These are phyloP conservation scores for Labeo calbasu DNA, from an alignment of 2,797 vertebrate genomes.

Conservation along the genomic window DNA sequence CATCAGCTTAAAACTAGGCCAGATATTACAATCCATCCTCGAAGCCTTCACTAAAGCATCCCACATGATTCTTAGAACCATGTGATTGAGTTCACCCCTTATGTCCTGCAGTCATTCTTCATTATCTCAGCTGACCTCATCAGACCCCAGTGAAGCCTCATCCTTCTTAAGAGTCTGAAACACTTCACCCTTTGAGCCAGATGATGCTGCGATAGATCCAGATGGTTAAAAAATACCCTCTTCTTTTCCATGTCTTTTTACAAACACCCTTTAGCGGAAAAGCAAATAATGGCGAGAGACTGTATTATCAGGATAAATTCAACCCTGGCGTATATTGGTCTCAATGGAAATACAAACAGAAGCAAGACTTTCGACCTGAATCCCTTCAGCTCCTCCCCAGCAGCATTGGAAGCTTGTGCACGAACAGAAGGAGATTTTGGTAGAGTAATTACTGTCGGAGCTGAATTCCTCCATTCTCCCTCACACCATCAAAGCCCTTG, in stretches of 20 bases:
- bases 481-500: slow-evolving; percentile 74
- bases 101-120: slow-evolving; percentile 8
- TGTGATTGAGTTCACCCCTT: slow-evolving; percentile 23
- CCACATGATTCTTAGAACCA: not conserved
- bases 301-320: slow-evolving; percentile 19
- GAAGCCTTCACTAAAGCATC: slow-evolving; percentile 14
- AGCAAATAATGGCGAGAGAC: not conserved
- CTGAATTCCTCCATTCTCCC: slow-evolving; percentile 68
- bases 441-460: slow-evolving; percentile 69
- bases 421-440: slow-evolving; percentile 19
- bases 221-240: not conserved
- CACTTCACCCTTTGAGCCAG: not conserved
- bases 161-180: slow-evolving; percentile 12
- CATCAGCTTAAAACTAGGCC: slow-evolving; percentile 10
- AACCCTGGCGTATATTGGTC: not conserved
- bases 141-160: not conserved
- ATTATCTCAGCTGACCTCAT: slow-evolving; percentile 17
- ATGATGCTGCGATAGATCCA: not conserved
- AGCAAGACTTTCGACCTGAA: slow-evolving; percentile 42
- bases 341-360: slow-evolving; percentile 39
- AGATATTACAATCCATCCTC: slow-evolving; percentile 35
- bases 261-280: not conserved
- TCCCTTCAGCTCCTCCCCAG: slow-evolving; percentile 33
- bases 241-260: not conserved
- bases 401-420: slow-evolving; percentile 9